These are phyloP conservation scores for Oxyura jamaicensis DNA, from an alignment of 2,113 vertebrate genomes.

Conservation along the genomic window DNA sequence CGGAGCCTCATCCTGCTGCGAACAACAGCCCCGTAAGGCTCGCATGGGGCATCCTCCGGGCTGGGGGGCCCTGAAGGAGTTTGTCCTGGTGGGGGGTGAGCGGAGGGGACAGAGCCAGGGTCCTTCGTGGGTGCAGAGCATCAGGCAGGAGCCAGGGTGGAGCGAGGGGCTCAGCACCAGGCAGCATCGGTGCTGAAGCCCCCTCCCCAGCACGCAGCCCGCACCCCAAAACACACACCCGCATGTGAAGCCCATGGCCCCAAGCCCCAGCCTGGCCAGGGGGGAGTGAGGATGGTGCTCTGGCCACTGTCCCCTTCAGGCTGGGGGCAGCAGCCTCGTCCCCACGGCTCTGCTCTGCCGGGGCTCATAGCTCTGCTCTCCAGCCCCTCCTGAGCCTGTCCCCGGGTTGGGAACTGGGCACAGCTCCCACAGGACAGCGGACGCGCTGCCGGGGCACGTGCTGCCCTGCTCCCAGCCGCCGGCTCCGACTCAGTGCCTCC, in stretches of 20 bases:
- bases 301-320: neutral
- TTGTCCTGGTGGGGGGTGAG: neutral
- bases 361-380: neutral
- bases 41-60: fast-evolving
- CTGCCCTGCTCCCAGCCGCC: neutral
- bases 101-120: fast-evolving
- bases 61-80: neutral
- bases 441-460: neutral
- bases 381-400: neutral
- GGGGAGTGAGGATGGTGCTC: neutral
- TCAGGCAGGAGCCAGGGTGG: fast-evolving
- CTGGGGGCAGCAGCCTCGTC: neutral
- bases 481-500: neutral
- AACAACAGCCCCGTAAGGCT: fast-evolving
- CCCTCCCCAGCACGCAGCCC: neutral
- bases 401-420: neutral
- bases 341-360: neutral
- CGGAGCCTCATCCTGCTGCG: fast-evolving
- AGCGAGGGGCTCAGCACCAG: neutral
- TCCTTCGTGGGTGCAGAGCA: neutral
- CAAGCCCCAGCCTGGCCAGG: neutral
- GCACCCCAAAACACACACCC: neutral
- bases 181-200: neutral
- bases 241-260: neutral
- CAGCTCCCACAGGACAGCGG: neutral